Conservation (phyloP, 2,797 vertebrate genomes). For the Oceanodroma leucorhoa region DNA sequence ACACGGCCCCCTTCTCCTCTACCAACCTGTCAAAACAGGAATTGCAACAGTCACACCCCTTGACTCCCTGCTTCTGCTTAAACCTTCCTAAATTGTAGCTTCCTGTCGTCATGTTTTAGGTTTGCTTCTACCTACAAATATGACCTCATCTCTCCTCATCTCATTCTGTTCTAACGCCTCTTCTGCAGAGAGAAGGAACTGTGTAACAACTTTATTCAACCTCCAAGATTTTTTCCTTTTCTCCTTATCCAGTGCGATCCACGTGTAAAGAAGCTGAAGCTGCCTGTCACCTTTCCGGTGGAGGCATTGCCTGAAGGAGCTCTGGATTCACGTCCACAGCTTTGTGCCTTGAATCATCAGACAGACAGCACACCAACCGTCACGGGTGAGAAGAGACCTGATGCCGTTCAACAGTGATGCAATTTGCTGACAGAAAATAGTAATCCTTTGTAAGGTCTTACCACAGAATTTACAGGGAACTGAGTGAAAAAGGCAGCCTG, state of each 20-base stretch:
- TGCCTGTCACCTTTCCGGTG: not conserved
- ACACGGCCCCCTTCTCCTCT: not conserved
- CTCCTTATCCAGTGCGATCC: not conserved
- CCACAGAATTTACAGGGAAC: not conserved
- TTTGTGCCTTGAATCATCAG: not conserved
- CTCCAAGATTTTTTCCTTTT: not conserved
- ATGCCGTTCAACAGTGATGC: not conserved
- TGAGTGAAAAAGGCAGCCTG: not conserved
- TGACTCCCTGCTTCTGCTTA: not conserved
- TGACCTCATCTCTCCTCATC: not conserved
- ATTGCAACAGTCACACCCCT: not conserved
- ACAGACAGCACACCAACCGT: rapidly evolving
- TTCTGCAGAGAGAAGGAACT: not conserved
- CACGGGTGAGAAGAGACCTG: not conserved
- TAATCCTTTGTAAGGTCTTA: not conserved
- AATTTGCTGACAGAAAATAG: not conserved
- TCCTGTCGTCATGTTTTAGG: not conserved
- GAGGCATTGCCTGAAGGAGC: not conserved
- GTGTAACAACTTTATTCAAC: not conserved
- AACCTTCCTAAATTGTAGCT: not conserved
- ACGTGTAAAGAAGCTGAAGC: not conserved
- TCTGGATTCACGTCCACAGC: not conserved
- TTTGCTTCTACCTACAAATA: not conserved
- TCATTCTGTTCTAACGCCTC: not conserved
- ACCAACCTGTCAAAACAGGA: not conserved